Evolutionary conservation across 2,113 vertebrate genomes (phyloP), one percentile per base, ranked within the genome.

Genomic region (Prionailurus viverrinus): DNA sequence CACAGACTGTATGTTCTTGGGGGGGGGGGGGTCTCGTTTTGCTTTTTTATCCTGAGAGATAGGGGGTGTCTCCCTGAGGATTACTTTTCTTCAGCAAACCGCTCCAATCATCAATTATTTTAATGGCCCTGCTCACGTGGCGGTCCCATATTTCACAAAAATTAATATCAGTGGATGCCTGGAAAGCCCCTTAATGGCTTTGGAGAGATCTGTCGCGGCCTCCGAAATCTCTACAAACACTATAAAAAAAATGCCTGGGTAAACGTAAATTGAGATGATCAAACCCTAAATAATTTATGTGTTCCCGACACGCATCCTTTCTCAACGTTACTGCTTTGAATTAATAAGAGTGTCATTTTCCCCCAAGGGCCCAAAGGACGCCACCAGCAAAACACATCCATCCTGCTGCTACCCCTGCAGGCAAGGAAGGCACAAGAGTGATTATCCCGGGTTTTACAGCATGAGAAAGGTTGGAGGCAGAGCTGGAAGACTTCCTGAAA

Each of bases 141-240:
- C n/a, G 27, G 94, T 74, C 8, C 7, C 53, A 97, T 96, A 85
- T 93, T 96, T 98, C 97, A 96, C 76, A 65, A 91, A 96, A 97
- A 97, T 92, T 96, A 95, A 61, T 97, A 95, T 68, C 39, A 74
- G 6, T 4, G 61, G 86, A 89, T 83, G 8, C 89, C 82, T 86
- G 55, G 89, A 97, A 91, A 68, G 9, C 3, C 29, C 87, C 55
- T 74, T 86, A 93, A 86, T 91, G 86, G 25, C 58, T 92, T 94
- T 82, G 41, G 63, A 95, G 41, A 93, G 53, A 78, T 95, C 51
- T 71, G 48, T 51, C 27, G 45, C 33, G 95, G 41, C 10, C 33
- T 93, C 23, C 55, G 12, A 93, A 96, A 94, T 87, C 78, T 95
- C 45, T 81, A 88, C n/a, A 91, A 95, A 95, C 29, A 79, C 29